phyloP scores from a whole-genome alignment of 2,888 invertebrate genomes.

The Nomada fucata region DNA sequence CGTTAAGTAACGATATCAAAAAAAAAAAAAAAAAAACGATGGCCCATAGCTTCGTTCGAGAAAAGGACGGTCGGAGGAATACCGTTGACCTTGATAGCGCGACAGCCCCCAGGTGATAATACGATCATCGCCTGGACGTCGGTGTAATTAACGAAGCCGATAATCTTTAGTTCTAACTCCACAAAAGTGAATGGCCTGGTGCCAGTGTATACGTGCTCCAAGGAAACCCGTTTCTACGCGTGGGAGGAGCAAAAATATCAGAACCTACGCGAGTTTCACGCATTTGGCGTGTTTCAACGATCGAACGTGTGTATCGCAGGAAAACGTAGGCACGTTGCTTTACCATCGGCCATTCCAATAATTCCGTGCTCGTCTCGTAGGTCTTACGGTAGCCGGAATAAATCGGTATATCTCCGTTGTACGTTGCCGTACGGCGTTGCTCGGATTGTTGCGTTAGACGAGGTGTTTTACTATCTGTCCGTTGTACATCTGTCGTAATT shows the following conservation, averaged over 20 bases:
- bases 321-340: constrained; percentile 25
- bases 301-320: constrained; percentile 37
- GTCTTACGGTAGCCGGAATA: not conserved
- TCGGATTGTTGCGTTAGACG: not conserved
- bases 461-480: not conserved
- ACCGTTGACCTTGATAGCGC: not conserved
- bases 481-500: not conserved
- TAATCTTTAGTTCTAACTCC: constrained; percentile 33
- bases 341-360: not conserved
- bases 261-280: constrained; percentile 76
- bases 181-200: constrained; percentile 69
- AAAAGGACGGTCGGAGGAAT: too few relatives aligned
- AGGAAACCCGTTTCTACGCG: constrained; percentile 66
- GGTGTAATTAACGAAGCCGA: constrained; percentile 44
- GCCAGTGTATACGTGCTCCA: constrained; percentile 29
- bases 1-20: too few relatives aligned
- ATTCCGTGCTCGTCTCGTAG: not conserved
- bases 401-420: not conserved
- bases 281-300: constrained; percentile 73
- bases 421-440: not conserved
- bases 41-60: too few relatives aligned
- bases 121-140: not conserved
- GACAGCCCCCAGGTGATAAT: not conserved
- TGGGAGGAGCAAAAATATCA: constrained; percentile 74
- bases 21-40: too few relatives aligned